These are phyloP conservation scores for Ormyrus thymus DNA, from an alignment of 2,888 invertebrate species.

Conservation along the genomic window DNA sequence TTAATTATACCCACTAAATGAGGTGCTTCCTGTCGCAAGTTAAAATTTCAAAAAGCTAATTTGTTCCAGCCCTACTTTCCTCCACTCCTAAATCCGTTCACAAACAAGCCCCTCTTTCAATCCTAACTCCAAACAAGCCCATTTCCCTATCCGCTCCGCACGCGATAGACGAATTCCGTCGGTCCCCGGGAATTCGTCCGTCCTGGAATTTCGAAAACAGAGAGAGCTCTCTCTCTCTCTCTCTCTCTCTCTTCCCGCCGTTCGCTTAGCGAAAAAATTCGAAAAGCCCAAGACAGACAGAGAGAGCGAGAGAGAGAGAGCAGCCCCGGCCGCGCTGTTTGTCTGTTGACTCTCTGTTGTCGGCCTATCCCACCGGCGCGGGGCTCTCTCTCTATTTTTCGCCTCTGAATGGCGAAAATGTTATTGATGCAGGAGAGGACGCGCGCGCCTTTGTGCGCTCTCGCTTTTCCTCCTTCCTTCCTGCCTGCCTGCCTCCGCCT, in stretches of 20 bases:
- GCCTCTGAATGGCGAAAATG: slow-evolving; percentile 61
- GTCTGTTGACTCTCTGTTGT: slow-evolving; percentile 44
- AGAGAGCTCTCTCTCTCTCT: not conserved
- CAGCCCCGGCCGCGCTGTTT: slow-evolving; percentile 1
- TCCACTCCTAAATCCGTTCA: too few species aligned
- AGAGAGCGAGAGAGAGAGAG: not conserved
- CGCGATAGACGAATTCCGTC: too few species aligned
- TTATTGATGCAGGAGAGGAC: slow-evolving; percentile 62
- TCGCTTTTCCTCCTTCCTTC: slow-evolving; percentile 54
- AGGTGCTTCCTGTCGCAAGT: too few species aligned
- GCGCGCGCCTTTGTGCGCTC: slow-evolving; percentile 13
- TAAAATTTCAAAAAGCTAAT: too few species aligned
- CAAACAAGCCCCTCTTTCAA: too few species aligned
- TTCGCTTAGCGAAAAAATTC: not conserved
- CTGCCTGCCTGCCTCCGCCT: slow-evolving; percentile 5
- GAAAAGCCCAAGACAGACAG: slow-evolving; percentile 9
- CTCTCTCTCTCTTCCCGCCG: slow-evolving; percentile 1
- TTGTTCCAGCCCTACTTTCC: too few species aligned
- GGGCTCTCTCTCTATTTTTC: slow-evolving; percentile 34
- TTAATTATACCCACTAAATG: too few species aligned
- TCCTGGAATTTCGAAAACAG: not conserved
- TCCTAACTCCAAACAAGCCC: too few species aligned
- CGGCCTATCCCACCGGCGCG: slow-evolving; percentile 34
- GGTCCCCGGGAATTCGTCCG: not conserved
- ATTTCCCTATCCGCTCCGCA: too few species aligned